Base-by-base conservation (phyloP, 2,797 vertebrate genomes). In the Neosalanx taihuensis region DNA sequence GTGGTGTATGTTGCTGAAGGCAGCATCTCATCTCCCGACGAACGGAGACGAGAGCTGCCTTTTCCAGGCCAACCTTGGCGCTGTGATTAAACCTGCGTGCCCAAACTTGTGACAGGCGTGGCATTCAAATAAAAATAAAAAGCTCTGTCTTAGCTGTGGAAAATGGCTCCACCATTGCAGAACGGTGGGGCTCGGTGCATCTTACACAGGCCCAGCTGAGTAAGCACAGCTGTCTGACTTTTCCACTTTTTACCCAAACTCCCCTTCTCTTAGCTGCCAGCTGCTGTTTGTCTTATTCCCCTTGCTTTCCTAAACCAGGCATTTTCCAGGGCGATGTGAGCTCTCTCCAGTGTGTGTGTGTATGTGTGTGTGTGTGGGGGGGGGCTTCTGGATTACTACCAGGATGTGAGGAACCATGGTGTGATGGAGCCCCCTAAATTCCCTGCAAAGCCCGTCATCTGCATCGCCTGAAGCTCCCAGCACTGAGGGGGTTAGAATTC, bases 381-480 rank as follows among this genome's bases (percentile, higher is more conserved):
- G 64, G 76, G 46, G 20, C 79, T 76, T 71, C 82, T 71, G 85
- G 81, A 75, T 87, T 78, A 77, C 73, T 57, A 81, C 78, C 70
- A 17, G 74, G 77, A 77, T 78, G 80, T 77, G 72, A 75, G 81
- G 76, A 82, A 79, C 81, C 84, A 86, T 85, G 80, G 83, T 85
- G 74, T 84, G 88, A 88, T 84, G 88, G 78, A 76, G 83, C 70
- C 79, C 78, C 46, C 26, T 82, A 83, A 81, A 86, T 67, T 75
- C 83, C 83, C 81, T 71, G 84, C 79, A 83, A 83, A 86, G 84
- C 76, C 41, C 79, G 86, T 90, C 88, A 91, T 92, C 86, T 88
- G 84, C 84, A 83, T 72, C 75, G 83, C 79, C 83, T 81, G 78
- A 76, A 85, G 87, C 83, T 78, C 76, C 76, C 80, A 76, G 78